Base-by-base conservation (phyloP, 2,113 vertebrate genomes). In the Phodopus roborovskii region DNA sequence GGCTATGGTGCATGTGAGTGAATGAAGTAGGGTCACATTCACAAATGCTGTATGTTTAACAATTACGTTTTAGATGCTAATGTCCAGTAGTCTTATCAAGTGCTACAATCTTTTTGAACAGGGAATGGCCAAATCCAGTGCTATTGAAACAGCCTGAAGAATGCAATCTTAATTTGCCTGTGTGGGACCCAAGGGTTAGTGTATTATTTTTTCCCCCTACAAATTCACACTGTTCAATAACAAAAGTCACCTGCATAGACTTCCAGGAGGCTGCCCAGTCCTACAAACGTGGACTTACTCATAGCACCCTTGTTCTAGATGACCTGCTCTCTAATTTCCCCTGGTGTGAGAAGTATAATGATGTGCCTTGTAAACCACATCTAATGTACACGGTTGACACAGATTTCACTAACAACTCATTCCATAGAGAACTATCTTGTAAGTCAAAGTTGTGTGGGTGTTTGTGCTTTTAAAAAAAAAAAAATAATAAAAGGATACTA, bases 121-220 rank as follows among this genome's bases (percentile, higher is more conserved):
- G 99, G 99, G 99, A 99, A 98, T 99, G 99, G 99, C 99, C 99
- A 96, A 99, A 99, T 98, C 99, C 99, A 97, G 99, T 99, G 97
- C 98, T 99, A 97, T 98, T 99, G 98, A 99, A 99, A 98, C 99
- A 99, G 90, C 99, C 99, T 93, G 99, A 99, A 98, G 99, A 99
- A 98, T 99, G 99, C 98, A 99, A 99, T 98, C 99, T 99, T 98
- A 99, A 99, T 98, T 99, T 99, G 97, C 99, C 99, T 98, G 99
- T 99, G 79, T 99, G 99, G 99, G 99, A 99, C 98, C 99, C 99
- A 97, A 99, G 99, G 98, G 99, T 99, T 99, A 98, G 98, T 99
- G 98, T 98, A 98, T 98, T 98, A 98, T 98, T 99, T 99, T 98
- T 98, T 98, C 98, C 98, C n/a, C 98, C 98, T 97, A 98, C 97